Conservation (phyloP, 2,797 vertebrate species). For the Hypotaenidia philippensis region DNA sequence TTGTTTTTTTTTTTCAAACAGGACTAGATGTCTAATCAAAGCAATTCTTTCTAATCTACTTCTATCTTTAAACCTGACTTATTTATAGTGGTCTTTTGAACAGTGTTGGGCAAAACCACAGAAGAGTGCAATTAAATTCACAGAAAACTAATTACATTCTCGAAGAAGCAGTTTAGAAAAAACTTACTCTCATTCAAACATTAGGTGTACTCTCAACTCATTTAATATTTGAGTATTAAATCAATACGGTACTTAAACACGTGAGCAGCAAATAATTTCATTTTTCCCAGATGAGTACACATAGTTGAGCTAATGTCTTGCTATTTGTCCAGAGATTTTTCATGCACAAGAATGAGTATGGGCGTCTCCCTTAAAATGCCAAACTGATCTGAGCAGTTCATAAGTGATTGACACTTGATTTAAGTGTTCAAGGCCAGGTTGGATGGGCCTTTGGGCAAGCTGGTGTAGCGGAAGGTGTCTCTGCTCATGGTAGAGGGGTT, state of each 20-base stretch:
- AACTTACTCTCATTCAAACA: neutral
- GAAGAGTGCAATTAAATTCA: neutral
- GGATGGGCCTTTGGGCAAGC: too few species aligned
- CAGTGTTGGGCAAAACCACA: neutral
- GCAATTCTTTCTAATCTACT: neutral
- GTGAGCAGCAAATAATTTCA: neutral
- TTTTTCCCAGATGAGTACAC: neutral
- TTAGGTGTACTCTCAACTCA: neutral
- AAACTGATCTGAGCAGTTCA: neutral
- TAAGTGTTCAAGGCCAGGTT: too few species aligned
- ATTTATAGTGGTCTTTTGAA: neutral
- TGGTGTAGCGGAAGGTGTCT: too few species aligned
- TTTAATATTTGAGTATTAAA: neutral
- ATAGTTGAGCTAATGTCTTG: neutral
- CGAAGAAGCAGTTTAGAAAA: neutral
- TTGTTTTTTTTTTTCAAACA: neutral
- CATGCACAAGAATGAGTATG: neutral
- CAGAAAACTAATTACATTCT: neutral
- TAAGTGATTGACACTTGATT: too few species aligned
- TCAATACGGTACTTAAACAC: neutral
- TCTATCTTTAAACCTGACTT: neutral
- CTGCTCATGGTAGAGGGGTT: too few species aligned
- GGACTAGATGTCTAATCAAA: neutral
- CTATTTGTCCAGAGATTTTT: neutral
- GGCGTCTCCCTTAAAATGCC: neutral